A percentile compares a stretch with the other conserved stretches of the same genome.
Conservation (phyloP, 2,113 vertebrate genomes). For the Psittacula cyanocephala region DNA sequence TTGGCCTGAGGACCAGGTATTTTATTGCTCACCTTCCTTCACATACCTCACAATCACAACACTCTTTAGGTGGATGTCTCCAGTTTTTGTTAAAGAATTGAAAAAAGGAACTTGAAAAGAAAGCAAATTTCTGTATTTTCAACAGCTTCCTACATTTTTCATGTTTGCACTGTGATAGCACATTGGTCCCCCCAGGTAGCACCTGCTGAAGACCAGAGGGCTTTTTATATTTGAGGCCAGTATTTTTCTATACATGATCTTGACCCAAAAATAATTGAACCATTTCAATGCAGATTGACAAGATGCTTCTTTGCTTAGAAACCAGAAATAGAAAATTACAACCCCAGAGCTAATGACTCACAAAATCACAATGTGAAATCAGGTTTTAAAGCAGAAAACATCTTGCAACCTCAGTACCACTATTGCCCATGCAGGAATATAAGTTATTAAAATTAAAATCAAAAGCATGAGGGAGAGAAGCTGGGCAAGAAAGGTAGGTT, state of each 20-base stretch:
- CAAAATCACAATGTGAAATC: neutral
- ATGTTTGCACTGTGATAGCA: neutral
- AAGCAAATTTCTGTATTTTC: neutral
- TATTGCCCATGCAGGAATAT: neutral
- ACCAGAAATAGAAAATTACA: conserved; percentile 23
- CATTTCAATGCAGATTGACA: neutral
- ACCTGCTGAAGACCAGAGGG: neutral
- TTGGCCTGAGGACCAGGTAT: neutral
- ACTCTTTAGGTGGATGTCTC: neutral
- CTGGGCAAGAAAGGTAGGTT: neutral
- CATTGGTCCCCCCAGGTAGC: neutral
- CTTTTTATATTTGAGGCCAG: neutral
- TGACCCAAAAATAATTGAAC: neutral
- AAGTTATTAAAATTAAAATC: conserved; percentile 12
- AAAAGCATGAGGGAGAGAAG: neutral
- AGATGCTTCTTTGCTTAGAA: neutral
- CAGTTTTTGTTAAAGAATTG: neutral
- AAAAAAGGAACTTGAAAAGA: neutral
- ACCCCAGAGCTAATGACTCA: conserved; percentile 1
- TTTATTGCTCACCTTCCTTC: neutral
- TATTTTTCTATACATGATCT: neutral
- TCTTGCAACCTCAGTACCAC: neutral
- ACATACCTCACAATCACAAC: neutral
- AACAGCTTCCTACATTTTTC: neutral
- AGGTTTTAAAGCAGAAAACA: neutral